Evolutionary conservation across 2,113 vertebrate genomes (phyloP).

Genomic region (Odocoileus hemionus): DNA sequence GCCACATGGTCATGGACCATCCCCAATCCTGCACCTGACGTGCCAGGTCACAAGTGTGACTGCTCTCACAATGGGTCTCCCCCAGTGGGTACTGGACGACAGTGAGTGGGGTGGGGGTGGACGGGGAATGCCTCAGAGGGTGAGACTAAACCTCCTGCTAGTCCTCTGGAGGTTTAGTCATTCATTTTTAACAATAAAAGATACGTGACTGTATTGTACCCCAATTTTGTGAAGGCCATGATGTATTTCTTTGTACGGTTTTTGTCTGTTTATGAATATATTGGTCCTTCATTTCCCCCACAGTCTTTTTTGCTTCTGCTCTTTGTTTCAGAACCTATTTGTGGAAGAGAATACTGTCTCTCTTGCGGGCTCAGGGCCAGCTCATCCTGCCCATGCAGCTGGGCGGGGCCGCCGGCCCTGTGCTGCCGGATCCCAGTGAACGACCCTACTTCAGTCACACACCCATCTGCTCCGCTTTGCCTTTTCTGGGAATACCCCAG

Average conservation of each 20-base stretch:
- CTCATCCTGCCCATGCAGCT: neutral
- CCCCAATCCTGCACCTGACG: neutral
- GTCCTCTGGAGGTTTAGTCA: neutral
- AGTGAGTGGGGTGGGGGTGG: neutral
- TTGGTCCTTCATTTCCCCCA: neutral
- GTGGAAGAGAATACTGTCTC: neutral
- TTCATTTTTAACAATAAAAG: neutral
- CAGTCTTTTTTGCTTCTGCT: neutral
- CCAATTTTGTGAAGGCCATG: neutral
- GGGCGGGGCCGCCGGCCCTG: neutral
- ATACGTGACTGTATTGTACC: neutral
- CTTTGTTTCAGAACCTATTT: neutral
- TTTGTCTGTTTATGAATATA: neutral
- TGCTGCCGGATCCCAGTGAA: neutral
- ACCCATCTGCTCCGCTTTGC: slow-evolving; percentile 34
- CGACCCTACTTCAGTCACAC: neutral
- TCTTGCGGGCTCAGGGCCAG: neutral
- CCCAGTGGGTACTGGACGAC: neutral
- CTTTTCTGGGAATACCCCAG: neutral
- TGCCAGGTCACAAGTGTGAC: neutral
- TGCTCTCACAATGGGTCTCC: neutral
- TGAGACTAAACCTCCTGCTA: neutral
- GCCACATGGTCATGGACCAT: neutral
- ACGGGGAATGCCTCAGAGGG: neutral
- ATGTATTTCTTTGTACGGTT: neutral